A percentile compares a stretch with the other conserved stretches of the same genome.
These are phyloP conservation scores for Thyatira batis DNA, from an alignment of 2,888 invertebrate species.

Conservation along the genomic window DNA sequence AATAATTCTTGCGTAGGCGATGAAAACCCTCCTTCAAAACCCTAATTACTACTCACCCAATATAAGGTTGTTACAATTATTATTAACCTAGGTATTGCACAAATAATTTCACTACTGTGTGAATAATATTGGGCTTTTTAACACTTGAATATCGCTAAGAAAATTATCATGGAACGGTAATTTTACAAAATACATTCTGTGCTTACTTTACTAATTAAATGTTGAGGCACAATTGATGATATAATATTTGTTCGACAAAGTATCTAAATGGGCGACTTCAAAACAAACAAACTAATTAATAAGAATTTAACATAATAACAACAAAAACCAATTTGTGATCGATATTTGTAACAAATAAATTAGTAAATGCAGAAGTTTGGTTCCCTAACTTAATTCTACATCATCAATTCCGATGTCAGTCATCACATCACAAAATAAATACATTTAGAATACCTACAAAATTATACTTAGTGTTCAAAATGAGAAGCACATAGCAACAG, in stretches of 20 bases:
- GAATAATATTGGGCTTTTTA: not conserved
- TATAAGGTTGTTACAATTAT: not conserved
- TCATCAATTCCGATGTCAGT: constrained; percentile 34
- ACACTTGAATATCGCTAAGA: not conserved
- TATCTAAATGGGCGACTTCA: not conserved
- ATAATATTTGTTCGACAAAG: not conserved
- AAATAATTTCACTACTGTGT: not conserved
- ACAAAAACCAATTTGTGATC: constrained; percentile 26
- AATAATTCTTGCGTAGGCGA: too few species aligned
- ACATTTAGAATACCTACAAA: not conserved
- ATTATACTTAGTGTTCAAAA: not conserved
- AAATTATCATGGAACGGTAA: not conserved
- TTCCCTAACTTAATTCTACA: constrained; percentile 34
- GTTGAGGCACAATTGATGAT: constrained; percentile 1
- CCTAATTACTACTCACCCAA: too few species aligned
- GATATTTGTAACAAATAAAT: constrained; percentile 37
- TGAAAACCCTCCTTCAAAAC: too few species aligned
- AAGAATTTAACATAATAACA: constrained; percentile 16
- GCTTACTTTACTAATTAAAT: not conserved
- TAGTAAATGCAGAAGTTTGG: constrained; percentile 55
- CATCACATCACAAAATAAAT: constrained; percentile 14
- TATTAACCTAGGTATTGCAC: not conserved
- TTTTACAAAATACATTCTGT: not conserved
- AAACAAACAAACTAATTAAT: not conserved
- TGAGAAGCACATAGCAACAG: constrained; percentile 2